Base-by-base conservation (phyloP, 2,797 vertebrate genomes). In the Poeciliopsis presidionis region DNA sequence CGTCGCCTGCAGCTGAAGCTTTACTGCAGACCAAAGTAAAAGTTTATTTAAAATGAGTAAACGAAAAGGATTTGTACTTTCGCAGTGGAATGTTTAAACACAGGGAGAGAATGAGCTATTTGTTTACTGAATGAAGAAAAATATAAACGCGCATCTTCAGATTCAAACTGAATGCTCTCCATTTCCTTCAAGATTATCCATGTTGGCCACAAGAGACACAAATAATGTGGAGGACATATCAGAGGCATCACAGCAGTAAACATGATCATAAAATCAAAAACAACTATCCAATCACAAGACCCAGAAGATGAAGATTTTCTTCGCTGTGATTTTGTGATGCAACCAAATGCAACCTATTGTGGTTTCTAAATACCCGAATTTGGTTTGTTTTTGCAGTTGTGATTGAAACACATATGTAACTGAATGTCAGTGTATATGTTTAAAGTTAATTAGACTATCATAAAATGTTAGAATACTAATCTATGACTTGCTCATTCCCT, bases 1-100 rank as follows among this genome's bases (percentile, higher is more conserved):
- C 81, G 97, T 98, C 0, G 98, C 98, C 93, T 99, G 98, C 41
- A 99, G 96, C 51, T 99, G 97, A 77, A 99, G 96, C 88, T 98
- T 99, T 89, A 99, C 98, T 99, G 87, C 45, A 30, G 51, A 70
- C 30, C 72, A 59, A 77, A 1, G 86, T 1, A 72, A 70, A 81
- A 41, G 16, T 45, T 49, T 16, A 11, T 67, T 80, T 49, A 12
- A 63, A 41, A 16, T 43, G 1, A 74, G 45, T 25, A 59, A 59
- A 75, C 13, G 77, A 53, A 81, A 61, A 61, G 5, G 18, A 77
- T 36, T 33, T 67, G 18, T 16, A 46, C n/a, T 75, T 75, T 81
- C 6, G 49, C 57, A 4, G n/a, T 43, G 57, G 36, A 20, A 45
- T 30, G 47, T 76, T 65, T 75, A 75, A 75, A 55, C 25, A 43